Conservation (phyloP, 2,797 vertebrate species). For the Denticeps clupeoides region DNA sequence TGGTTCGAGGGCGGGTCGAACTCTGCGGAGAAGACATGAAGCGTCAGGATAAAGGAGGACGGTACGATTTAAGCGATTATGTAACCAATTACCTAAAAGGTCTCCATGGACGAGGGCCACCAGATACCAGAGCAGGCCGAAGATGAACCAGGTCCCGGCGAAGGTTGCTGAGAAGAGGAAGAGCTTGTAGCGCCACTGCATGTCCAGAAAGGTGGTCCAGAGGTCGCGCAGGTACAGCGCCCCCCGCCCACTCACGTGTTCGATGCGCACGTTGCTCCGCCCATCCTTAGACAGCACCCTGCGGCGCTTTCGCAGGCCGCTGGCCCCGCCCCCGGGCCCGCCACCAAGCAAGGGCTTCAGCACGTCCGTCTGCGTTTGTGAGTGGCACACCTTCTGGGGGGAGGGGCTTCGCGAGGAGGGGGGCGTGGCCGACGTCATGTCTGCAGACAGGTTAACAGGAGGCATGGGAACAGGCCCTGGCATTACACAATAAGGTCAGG, state of each 20-base stretch:
- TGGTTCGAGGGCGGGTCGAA: constrained; percentile 82
- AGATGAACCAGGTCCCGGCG: constrained; percentile 66
- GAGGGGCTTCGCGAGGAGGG: constrained; percentile 55
- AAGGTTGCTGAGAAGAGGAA: constrained; percentile 67
- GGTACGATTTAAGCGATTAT: too few species aligned
- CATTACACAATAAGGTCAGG: too few species aligned
- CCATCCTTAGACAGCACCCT: constrained; percentile 83
- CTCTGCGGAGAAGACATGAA: constrained; percentile 55
- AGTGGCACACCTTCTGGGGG: constrained; percentile 64
- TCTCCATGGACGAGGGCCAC: constrained; percentile 65
- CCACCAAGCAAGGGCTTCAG: constrained; percentile 56
- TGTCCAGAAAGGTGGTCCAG: constrained; percentile 76
- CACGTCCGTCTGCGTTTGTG: constrained; percentile 64
- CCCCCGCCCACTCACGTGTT: constrained; percentile 73
- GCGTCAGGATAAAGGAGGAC: too few species aligned
- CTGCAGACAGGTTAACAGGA: constrained; percentile 7
- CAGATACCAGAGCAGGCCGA: constrained; percentile 67
- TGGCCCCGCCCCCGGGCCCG: constrained; percentile 22
- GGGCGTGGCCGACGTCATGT: constrained; percentile 57
- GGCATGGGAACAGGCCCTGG: not conserved
- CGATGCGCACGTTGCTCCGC: constrained; percentile 88
- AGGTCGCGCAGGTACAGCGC: constrained; percentile 86
- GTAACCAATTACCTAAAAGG: constrained; percentile 56
- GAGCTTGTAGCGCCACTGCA: constrained; percentile 73
- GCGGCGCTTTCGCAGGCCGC: constrained; percentile 49